Conservation (phyloP, 92 coral and sea anemone species). For the Actinernus sp. region DNA sequence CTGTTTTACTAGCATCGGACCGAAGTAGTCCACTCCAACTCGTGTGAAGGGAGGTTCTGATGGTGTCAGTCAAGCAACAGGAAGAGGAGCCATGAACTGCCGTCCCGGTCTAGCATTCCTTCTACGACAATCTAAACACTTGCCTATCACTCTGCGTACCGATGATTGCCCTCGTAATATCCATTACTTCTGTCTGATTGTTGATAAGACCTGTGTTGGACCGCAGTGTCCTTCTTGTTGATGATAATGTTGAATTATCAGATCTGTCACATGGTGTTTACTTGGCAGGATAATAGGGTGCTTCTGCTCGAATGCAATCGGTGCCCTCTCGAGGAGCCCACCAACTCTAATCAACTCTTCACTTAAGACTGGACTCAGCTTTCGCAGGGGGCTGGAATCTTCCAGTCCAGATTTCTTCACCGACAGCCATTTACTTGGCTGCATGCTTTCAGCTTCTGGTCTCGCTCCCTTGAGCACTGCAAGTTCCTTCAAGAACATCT, state of each 20-base stretch:
- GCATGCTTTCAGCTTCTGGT: neutral
- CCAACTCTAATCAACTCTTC: neutral
- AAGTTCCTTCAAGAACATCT: neutral
- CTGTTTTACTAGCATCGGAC: neutral
- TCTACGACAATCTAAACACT: neutral
- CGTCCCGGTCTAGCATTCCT: neutral
- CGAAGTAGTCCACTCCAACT: neutral
- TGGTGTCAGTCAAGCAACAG: neutral
- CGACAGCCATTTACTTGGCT: neutral
- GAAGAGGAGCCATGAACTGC: neutral
- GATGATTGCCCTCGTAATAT: neutral
- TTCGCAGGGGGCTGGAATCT: neutral
- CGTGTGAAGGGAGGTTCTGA: neutral
- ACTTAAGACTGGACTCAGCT: neutral
- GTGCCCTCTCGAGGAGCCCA: constrained; percentile 26
- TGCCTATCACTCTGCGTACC: neutral
- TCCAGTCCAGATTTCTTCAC: neutral
- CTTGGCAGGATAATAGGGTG: neutral
- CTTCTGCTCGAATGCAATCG: neutral
- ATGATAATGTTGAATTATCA: constrained; percentile 35
- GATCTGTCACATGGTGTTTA: neutral
- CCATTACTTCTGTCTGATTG: neutral
- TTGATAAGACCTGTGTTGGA: neutral
- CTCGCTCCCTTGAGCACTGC: neutral
- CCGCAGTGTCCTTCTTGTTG: constrained; percentile 51